A percentile compares a stretch with the other conserved stretches of the same genome.
These are phyloP conservation scores for Rhadina sibilatrix DNA, from an alignment of 2,113 vertebrate species.

Conservation along the genomic window DNA sequence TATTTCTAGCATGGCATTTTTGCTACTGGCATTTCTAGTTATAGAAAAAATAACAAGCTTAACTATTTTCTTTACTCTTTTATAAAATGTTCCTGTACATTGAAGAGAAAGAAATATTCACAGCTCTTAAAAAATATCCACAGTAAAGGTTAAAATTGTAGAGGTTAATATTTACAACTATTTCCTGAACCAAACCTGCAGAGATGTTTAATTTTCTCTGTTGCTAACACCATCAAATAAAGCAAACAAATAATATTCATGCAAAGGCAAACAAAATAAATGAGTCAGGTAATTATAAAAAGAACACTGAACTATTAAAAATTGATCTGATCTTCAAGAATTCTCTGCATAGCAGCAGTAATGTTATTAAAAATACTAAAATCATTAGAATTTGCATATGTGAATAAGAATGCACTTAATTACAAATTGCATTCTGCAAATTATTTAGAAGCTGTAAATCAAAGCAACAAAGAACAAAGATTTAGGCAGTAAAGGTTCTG, in stretches of 20 bases:
- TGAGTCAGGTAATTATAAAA: conserved; percentile 62
- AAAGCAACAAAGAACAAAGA: conserved; percentile 53
- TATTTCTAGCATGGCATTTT: background rate
- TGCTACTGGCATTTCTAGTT: background rate
- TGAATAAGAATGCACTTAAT: conserved; percentile 71
- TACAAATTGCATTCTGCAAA: conserved; percentile 62
- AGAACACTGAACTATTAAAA: conserved; percentile 68
- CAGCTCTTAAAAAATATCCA: background rate
- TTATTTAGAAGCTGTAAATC: conserved; percentile 70
- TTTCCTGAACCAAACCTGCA: background rate
- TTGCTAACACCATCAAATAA: conserved; percentile 17
- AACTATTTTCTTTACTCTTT: background rate
- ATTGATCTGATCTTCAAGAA: conserved; percentile 69
- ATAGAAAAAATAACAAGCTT: background rate
- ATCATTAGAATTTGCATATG: conserved; percentile 73
- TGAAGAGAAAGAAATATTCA: background rate
- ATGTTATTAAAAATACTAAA: conserved; percentile 71
- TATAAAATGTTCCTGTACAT: background rate
- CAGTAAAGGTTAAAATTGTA: background rate
- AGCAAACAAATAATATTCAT: conserved; percentile 40
- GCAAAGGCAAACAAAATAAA: conserved; percentile 62
- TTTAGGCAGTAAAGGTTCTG: conserved; percentile 4
- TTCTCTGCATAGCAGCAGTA: conserved; percentile 45
- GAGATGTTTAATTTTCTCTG: conserved; percentile 26
- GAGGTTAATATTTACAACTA: conserved; percentile 7